These are phyloP conservation scores for Pampus argenteus DNA, from an alignment of 2,797 vertebrate genomes.

Conservation along the genomic window DNA sequence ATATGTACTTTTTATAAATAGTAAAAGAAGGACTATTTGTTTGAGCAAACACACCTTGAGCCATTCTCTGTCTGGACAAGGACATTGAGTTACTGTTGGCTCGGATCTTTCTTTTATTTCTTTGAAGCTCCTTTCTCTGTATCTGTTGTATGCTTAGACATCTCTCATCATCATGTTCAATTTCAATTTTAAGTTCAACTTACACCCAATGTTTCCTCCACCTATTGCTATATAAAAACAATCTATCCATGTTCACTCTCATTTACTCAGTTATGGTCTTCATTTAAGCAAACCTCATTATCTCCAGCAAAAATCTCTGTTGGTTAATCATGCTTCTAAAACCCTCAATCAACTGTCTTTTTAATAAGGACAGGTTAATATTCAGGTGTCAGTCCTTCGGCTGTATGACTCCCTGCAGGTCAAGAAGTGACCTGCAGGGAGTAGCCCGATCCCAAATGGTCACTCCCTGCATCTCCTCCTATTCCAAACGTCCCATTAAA, in stretches of 20 bases:
- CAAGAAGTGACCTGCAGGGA: slow-evolving; percentile 18
- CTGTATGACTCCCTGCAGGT: too few species aligned
- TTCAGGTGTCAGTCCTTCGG: too few species aligned
- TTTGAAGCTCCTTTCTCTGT: neutral
- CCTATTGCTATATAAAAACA: neutral
- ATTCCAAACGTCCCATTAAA: slow-evolving; percentile 48
- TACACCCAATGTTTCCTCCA: neutral
- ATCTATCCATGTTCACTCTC: neutral
- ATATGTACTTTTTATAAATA: neutral
- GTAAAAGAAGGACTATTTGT: slow-evolving; percentile 1
- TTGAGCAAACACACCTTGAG: neutral
- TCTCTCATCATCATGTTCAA: neutral
- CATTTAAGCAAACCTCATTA: slow-evolving; percentile 12
- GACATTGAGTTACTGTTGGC: neutral
- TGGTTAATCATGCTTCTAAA: neutral
- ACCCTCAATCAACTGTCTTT: neutral
- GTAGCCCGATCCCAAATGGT: neutral
- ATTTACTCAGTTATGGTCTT: neutral
- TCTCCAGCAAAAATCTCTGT: neutral
- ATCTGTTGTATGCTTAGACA: neutral
- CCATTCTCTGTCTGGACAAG: neutral
- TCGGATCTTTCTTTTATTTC: slow-evolving; percentile 13
- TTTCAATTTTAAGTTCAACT: neutral
- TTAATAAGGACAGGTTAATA: slow-evolving; percentile 10
- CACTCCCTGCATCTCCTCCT: slow-evolving; percentile 3